Percentiles rank a stretch among this genome's conserved stretches.
Conservation (phyloP, 92 coral and sea anemone species). For the Phenganax stokvisi region DNA sequence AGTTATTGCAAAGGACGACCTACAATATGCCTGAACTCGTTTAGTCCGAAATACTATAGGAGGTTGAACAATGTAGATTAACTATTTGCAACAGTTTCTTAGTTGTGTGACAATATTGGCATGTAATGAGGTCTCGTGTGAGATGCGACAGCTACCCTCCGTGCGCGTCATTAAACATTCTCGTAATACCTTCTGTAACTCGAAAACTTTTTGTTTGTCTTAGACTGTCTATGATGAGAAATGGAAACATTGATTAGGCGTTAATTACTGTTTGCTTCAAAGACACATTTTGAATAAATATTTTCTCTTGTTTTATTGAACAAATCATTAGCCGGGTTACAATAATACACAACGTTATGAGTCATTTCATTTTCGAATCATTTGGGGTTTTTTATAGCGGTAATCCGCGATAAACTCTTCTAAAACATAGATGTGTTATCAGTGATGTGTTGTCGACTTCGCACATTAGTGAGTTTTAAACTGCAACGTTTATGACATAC, state of each 20-base stretch:
- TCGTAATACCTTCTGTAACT: conserved; percentile 25
- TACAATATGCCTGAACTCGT: conserved; percentile 3
- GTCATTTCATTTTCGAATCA: conserved; percentile 23
- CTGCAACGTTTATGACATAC: conserved; percentile 31
- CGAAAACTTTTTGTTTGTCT: conserved; percentile 39
- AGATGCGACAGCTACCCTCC: too few relatives aligned
- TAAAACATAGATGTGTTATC: conserved; percentile 41
- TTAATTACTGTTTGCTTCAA: conserved; percentile 39
- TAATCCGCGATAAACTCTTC: conserved; percentile 32
- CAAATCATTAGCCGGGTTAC: conserved; percentile 33
- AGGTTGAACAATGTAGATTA: conserved; percentile 7
- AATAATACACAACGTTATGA: conserved; percentile 34
- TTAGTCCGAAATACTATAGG: neutral
- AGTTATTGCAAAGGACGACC: neutral
- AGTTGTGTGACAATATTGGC: neutral
- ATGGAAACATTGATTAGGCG: conserved; percentile 41
- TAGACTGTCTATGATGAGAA: conserved; percentile 36
- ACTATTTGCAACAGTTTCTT: neutral
- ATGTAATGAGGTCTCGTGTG: neutral
- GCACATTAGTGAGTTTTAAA: conserved; percentile 40
- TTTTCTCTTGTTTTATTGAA: conserved; percentile 37
- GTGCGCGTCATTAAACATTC: neutral
- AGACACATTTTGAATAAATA: conserved; percentile 37
- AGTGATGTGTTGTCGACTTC: conserved; percentile 40
- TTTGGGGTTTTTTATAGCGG: conserved; percentile 13